phyloP scores from a whole-genome alignment of 2,797 vertebrate species.

The Pseudomugil tenellus region DNA sequence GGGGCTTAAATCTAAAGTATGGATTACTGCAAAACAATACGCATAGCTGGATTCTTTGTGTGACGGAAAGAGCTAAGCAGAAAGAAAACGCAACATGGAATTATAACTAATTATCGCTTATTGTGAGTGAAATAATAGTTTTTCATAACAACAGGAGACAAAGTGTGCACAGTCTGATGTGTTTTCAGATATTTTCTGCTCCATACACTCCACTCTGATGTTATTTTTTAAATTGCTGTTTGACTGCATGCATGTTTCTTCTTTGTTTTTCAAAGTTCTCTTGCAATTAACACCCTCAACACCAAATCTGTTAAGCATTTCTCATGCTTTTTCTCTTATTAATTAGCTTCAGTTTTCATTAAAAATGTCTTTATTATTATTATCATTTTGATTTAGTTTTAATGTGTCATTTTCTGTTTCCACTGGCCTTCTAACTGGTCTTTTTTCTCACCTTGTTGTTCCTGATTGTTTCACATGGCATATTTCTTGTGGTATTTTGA shows the following conservation, averaged over 20 bases:
- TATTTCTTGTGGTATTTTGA: not conserved
- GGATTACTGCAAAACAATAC: constrained; percentile 26
- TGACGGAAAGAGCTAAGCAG: not conserved
- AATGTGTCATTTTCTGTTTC: not conserved
- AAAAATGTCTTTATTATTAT: rapidly evolving
- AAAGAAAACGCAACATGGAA: constrained; percentile 1
- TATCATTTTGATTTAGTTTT: not conserved
- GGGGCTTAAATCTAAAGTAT: constrained; percentile 13
- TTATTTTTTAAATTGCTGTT: constrained; percentile 18
- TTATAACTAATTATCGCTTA: constrained; percentile 20
- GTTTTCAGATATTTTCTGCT: constrained; percentile 8
- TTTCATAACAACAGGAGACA: constrained; percentile 17
- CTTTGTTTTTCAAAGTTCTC: constrained; percentile 2
- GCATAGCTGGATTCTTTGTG: not conserved
- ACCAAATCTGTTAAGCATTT: not conserved
- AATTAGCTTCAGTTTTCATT: not conserved
- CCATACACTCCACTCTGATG: not conserved
- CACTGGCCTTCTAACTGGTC: not conserved
- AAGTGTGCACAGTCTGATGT: constrained; percentile 12
- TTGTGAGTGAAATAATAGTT: constrained; percentile 21
- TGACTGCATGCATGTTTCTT: not conserved
- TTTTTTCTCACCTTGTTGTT: not conserved
- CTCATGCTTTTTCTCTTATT: not conserved
- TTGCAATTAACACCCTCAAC: not conserved
- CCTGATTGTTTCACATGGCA: not conserved